phyloP scores from a whole-genome alignment of 2,888 invertebrate species.

The Nematopogon swammerdamellus region DNA sequence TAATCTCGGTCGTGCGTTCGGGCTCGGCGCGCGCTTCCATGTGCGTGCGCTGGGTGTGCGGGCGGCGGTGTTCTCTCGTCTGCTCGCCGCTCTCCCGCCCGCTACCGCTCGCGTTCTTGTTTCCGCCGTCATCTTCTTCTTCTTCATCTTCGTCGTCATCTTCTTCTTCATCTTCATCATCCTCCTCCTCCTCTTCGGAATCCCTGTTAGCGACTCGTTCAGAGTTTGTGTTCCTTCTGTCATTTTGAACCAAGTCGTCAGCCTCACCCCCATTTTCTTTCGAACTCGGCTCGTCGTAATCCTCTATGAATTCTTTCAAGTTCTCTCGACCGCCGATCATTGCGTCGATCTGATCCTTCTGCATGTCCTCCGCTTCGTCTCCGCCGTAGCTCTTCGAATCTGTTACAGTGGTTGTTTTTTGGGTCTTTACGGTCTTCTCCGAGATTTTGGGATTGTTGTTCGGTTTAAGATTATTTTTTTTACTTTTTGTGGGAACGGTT shows the following conservation, averaged over 20 bases:
- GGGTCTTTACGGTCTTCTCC: conserved; percentile 40
- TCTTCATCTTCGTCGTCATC: conserved; percentile 12
- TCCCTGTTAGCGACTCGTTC: conserved; percentile 4
- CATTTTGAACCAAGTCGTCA: background rate
- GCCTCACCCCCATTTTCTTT: conserved; percentile 12
- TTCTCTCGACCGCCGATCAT: conserved; percentile 35
- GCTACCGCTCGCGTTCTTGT: too few species aligned
- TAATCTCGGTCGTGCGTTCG: too few species aligned
- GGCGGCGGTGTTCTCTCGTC: too few species aligned
- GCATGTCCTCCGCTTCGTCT: conserved; percentile 26
- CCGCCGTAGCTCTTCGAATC: conserved; percentile 41
- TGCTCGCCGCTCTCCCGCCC: too few species aligned
- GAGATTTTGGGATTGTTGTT: conserved; percentile 24
- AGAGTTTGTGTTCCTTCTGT: background rate
- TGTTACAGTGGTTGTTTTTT: conserved; percentile 41
- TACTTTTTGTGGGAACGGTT: conserved; percentile 1
- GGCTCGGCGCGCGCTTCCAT: too few species aligned
- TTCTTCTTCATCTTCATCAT: conserved; percentile 12
- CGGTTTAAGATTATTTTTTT: conserved; percentile 8
- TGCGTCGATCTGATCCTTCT: conserved; percentile 35
- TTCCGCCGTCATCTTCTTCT: conserved; percentile 11
- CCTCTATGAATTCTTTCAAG: conserved; percentile 36
- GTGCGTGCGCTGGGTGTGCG: too few species aligned
- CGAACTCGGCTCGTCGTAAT: conserved; percentile 26
- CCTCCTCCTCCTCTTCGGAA: background rate